A percentile compares a stretch with the other conserved stretches of the same genome.
phyloP scores from a whole-genome alignment of 2,113 vertebrate species.

The Amphilophus citrinellus region DNA sequence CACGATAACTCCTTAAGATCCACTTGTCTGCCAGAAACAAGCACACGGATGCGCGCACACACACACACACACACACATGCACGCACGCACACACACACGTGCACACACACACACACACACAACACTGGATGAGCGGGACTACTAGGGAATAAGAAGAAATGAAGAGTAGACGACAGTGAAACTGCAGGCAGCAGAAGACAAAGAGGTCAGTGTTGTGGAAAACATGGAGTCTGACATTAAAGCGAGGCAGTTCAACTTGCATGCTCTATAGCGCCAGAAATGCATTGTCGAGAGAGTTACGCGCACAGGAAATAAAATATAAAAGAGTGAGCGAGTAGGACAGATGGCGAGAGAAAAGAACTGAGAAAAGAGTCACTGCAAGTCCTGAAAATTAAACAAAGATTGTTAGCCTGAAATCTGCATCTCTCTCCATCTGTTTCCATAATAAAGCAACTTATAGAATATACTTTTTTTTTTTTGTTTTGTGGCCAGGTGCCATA shows the following conservation, averaged over 20 bases:
- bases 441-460: slow-evolving; percentile 29
- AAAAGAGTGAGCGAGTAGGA: neutral
- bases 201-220: slow-evolving; percentile 77
- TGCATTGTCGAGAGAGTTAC: slow-evolving; percentile 21
- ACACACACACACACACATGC: neutral
- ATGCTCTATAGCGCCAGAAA: slow-evolving; percentile 35
- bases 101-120: slow-evolving; percentile 4
- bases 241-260: slow-evolving; percentile 65
- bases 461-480: slow-evolving; percentile 36
- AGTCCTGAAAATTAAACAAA: slow-evolving; percentile 13
- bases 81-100: neutral
- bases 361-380: neutral
- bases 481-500: slow-evolving; percentile 30
- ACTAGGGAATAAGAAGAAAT: slow-evolving; percentile 28
- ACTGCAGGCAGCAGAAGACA: slow-evolving; percentile 71
- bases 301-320: neutral
- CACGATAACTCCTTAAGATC: slow-evolving; percentile 43
- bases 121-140: slow-evolving; percentile 21
- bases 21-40: slow-evolving; percentile 44
- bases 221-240: slow-evolving; percentile 75
- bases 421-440: slow-evolving; percentile 28
- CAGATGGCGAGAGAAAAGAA: slow-evolving; percentile 5
- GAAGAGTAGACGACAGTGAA: slow-evolving; percentile 53
- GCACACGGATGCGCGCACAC: neutral
- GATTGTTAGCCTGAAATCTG: slow-evolving; percentile 13